Conservation (phyloP, 2,888 invertebrate species). For the Ophraella communa region DNA sequence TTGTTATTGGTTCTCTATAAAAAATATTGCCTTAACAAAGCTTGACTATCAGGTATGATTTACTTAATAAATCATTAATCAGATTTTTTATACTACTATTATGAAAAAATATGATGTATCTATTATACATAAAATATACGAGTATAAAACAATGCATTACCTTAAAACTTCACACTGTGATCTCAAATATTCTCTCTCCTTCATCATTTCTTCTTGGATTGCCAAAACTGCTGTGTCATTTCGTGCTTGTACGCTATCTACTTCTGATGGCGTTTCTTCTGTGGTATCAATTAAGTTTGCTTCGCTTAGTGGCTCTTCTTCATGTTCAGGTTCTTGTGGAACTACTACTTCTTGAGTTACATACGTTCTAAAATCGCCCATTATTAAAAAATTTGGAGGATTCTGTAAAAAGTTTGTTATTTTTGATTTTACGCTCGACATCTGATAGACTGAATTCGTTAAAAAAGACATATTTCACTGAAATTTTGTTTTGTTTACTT, state of each 20-base stretch:
- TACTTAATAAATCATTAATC: too few species aligned
- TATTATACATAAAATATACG: too few species aligned
- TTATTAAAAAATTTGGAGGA: slow-evolving; percentile 93
- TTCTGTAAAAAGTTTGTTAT: slow-evolving; percentile 60
- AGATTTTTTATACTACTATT: too few species aligned
- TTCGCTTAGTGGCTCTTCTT: slow-evolving; percentile 65
- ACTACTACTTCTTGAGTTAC: slow-evolving; percentile 91
- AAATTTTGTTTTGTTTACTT: slow-evolving; percentile 1
- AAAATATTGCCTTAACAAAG: too few species aligned
- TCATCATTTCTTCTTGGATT: slow-evolving; percentile 58
- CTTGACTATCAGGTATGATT: too few species aligned
- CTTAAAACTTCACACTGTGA: slow-evolving; percentile 77
- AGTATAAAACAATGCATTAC: slow-evolving; percentile 48
- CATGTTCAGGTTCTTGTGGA: slow-evolving; percentile 76
- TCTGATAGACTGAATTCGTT: background rate
- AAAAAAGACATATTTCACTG: background rate
- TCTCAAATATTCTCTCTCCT: slow-evolving; percentile 76
- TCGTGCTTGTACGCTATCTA: slow-evolving; percentile 18
- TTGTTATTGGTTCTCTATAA: too few species aligned
- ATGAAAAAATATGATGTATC: too few species aligned
- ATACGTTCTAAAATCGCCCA: slow-evolving; percentile 92
- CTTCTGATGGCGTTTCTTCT: slow-evolving; percentile 55
- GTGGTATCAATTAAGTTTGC: slow-evolving; percentile 74
- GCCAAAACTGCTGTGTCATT: slow-evolving; percentile 54
- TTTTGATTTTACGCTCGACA: background rate